Conservation (phyloP, 2,797 vertebrate genomes). For the Okamejei kenojei region DNA sequence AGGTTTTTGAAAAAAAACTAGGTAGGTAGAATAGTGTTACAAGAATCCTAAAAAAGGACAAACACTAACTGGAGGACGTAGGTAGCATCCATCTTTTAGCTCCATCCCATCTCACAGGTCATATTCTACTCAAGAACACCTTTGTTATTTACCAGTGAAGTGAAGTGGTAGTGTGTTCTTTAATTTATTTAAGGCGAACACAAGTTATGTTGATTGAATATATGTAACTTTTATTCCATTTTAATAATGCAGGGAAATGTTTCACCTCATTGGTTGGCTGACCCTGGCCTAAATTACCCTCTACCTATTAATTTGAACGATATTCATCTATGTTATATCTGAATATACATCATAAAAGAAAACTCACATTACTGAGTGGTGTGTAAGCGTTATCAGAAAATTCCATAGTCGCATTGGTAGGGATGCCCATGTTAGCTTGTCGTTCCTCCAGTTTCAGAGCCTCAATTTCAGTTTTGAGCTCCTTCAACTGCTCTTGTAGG, state of each 20-base stretch:
- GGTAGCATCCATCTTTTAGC: too few relatives aligned
- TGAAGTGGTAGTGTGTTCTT: neutral
- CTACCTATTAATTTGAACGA: too few relatives aligned
- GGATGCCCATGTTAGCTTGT: slow-evolving; percentile 51
- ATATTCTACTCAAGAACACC: too few relatives aligned
- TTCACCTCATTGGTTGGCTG: neutral
- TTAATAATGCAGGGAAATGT: neutral
- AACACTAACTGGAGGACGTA: too few relatives aligned
- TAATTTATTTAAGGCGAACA: neutral
- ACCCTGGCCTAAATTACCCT: neutral
- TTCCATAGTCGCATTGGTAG: slow-evolving; percentile 48
- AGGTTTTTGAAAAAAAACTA: neutral
- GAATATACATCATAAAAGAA: neutral
- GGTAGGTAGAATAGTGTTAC: neutral
- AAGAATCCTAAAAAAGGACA: neutral
- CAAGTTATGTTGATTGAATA: neutral
- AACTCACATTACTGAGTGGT: slow-evolving; percentile 70
- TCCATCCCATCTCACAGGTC: too few relatives aligned
- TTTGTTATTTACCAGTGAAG: neutral
- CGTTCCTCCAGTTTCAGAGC: slow-evolving; percentile 83
- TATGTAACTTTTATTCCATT: too few relatives aligned
- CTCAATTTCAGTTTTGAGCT: slow-evolving; percentile 81
- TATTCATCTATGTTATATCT: neutral
- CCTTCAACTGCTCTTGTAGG: slow-evolving; percentile 82
- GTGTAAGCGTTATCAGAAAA: slow-evolving; percentile 60